These are phyloP conservation scores for Micromesistius poutassou DNA, from an alignment of 2,797 vertebrate species.

Conservation along the genomic window DNA sequence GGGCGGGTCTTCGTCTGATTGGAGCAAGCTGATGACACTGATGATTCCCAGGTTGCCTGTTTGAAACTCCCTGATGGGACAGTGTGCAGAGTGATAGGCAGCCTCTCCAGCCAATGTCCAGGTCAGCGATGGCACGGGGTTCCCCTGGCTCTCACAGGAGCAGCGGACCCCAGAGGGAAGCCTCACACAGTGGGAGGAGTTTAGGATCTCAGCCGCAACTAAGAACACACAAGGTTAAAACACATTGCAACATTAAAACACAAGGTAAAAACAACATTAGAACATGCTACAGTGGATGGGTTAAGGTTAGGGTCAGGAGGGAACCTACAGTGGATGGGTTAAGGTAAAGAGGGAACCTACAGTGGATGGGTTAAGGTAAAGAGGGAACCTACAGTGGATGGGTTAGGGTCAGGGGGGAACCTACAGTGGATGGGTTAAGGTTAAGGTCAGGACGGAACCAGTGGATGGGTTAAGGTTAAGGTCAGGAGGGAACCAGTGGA, in stretches of 20 bases:
- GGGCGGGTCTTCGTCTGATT: constrained; percentile 24
- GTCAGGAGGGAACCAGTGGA: too few species aligned
- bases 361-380: too few species aligned
- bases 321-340: too few species aligned
- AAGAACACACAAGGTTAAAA: constrained; percentile 16
- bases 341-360: too few species aligned
- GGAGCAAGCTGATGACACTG: constrained; percentile 54
- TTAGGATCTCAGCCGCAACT: constrained; percentile 64
- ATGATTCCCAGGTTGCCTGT: constrained; percentile 26
- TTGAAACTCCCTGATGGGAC: constrained; percentile 37
- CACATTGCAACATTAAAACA: background rate
- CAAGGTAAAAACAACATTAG: background rate
- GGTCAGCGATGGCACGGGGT: constrained; percentile 61
- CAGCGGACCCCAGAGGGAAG: constrained; percentile 47
- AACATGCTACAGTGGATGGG: background rate
- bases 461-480: too few species aligned
- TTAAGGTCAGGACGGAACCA: too few species aligned
- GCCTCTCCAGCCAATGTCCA: constrained; percentile 61
- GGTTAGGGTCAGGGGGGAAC: too few species aligned
- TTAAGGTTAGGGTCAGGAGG: too few species aligned
- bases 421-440: too few species aligned
- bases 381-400: too few species aligned
- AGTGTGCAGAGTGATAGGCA: constrained; percentile 47
- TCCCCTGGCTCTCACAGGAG: constrained; percentile 63
- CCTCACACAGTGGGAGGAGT: constrained; percentile 54